Percentiles rank a stretch among this genome's conserved stretches.
phyloP scores from a whole-genome alignment of 2,113 vertebrate species.

The Chauna torquata region DNA sequence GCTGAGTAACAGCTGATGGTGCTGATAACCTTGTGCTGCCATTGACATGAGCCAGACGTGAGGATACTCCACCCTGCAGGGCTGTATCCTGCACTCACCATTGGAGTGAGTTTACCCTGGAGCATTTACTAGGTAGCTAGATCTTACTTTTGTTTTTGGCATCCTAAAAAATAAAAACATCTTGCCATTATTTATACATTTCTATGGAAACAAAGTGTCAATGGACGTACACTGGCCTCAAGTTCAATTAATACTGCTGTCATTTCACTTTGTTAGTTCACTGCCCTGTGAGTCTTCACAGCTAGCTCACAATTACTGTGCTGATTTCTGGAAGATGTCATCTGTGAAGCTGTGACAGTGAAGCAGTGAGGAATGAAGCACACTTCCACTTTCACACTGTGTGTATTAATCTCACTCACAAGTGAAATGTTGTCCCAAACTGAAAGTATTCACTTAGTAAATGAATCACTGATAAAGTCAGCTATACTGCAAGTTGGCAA shows the following conservation, averaged over 20 bases:
- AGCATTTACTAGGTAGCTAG: background rate
- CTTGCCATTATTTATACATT: background rate
- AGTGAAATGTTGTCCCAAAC: background rate
- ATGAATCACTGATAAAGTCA: background rate
- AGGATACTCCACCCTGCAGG: background rate
- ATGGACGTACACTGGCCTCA: background rate
- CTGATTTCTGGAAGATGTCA: background rate
- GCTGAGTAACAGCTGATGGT: background rate
- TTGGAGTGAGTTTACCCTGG: too few relatives aligned
- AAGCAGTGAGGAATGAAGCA: background rate
- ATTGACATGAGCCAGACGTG: background rate
- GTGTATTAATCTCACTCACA: background rate
- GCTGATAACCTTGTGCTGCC: constrained; percentile 15
- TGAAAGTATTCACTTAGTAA: background rate
- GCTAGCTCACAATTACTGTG: background rate
- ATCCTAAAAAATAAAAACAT: background rate
- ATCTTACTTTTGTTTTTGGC: background rate
- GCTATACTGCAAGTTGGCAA: background rate
- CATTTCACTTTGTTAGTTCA: background rate
- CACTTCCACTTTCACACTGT: background rate
- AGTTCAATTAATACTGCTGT: background rate
- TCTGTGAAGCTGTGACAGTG: background rate
- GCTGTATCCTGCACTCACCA: background rate
- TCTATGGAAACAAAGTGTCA: background rate
- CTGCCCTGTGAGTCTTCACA: background rate